phyloP scores from a whole-genome alignment of 2,888 invertebrate species.

The Liposcelis brunnea region DNA sequence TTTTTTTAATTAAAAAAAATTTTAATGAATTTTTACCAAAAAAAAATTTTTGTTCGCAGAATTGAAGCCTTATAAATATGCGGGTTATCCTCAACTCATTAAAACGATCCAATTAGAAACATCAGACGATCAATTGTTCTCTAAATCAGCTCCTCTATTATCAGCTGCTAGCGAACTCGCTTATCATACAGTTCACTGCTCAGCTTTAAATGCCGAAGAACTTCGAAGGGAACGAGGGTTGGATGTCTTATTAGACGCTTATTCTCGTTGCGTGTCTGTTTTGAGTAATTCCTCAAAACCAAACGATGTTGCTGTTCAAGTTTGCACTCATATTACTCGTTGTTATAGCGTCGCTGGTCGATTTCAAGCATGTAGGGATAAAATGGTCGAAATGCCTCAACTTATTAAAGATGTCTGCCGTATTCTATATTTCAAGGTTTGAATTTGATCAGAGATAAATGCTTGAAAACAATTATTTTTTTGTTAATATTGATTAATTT shows the following conservation, averaged over 20 bases:
- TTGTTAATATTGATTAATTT: conserved; percentile 2
- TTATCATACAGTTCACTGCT: conserved; percentile 91
- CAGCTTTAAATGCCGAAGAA: conserved; percentile 94
- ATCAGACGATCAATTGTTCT: conserved; percentile 81
- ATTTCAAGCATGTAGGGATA: conserved; percentile 78
- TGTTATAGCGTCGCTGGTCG: conserved; percentile 93
- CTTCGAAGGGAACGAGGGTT: conserved; percentile 75
- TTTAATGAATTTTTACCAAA: too few species aligned
- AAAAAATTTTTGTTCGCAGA: conserved; percentile 31
- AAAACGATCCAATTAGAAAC: conserved; percentile 90
- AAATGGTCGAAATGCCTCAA: conserved; percentile 72
- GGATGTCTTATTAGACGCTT: conserved; percentile 73
- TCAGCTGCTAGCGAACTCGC: conserved; percentile 87
- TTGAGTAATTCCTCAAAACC: conserved; percentile 60
- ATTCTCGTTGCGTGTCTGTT: conserved; percentile 86
- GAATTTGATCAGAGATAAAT: conserved; percentile 16
- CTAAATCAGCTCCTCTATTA: conserved; percentile 62
- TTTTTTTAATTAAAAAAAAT: conserved; percentile 1
- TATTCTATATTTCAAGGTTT: conserved; percentile 68
- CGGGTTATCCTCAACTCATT: conserved; percentile 93
- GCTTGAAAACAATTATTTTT: conserved; percentile 1
- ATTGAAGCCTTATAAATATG: conserved; percentile 91
- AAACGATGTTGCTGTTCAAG: conserved; percentile 68
- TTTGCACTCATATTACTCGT: conserved; percentile 74
- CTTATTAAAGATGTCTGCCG: conserved; percentile 74